These are phyloP conservation scores for Mirounga angustirostris DNA, from an alignment of 2,113 vertebrate genomes.

Conservation along the genomic window DNA sequence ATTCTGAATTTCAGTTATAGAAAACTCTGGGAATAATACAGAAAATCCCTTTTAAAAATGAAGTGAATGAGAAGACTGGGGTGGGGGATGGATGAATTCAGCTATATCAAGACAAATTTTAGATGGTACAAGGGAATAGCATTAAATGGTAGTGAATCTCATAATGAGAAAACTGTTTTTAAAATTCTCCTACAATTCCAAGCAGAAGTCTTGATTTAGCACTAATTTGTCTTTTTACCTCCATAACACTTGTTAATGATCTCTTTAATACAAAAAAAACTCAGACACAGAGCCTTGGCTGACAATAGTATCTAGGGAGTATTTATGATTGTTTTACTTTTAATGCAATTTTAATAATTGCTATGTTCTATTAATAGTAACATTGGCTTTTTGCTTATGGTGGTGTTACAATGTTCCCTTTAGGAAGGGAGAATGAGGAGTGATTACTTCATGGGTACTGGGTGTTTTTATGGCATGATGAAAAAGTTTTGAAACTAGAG, in stretches of 20 bases:
- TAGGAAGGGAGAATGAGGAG: neutral
- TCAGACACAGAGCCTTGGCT: neutral
- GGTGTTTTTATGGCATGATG: neutral
- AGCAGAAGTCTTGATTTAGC: neutral
- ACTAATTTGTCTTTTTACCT: constrained; percentile 5
- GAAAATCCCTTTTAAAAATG: neutral
- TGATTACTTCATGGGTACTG: neutral
- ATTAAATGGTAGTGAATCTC: neutral
- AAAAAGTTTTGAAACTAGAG: constrained; percentile 9
- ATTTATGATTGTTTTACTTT: constrained; percentile 45
- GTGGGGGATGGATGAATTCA: neutral
- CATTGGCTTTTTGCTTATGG: neutral
- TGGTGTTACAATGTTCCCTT: neutral
- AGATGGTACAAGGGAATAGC: neutral
- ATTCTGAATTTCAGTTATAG: neutral
- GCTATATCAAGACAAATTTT: neutral
- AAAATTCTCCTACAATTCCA: constrained; percentile 16
- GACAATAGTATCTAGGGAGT: neutral
- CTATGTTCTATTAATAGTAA: neutral
- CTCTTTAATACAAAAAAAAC: neutral
- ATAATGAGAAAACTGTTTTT: neutral
- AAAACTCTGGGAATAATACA: neutral
- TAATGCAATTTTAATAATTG: constrained; percentile 4
- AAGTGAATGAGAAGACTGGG: neutral
- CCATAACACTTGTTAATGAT: neutral